Conservation (phyloP, 2,797 vertebrate species). For the Halcyon leucocephala region DNA sequence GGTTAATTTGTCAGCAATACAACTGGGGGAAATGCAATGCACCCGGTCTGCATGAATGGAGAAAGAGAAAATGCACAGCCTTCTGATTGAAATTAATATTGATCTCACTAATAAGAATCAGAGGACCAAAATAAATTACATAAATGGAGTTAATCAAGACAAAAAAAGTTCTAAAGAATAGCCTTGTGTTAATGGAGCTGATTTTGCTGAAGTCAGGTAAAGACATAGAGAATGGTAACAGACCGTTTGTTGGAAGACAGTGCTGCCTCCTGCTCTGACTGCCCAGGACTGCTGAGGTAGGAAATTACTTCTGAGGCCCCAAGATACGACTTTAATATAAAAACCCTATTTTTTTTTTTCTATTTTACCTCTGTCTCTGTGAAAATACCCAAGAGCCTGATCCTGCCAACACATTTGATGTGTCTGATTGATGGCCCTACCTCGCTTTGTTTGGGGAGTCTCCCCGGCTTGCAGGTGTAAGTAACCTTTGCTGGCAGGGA, state of each 20-base stretch:
- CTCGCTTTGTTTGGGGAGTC: accelerated
- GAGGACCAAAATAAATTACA: constrained; percentile 71
- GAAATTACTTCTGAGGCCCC: neutral
- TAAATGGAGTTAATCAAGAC: constrained; percentile 70
- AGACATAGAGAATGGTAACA: constrained; percentile 11
- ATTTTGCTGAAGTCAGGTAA: constrained; percentile 38
- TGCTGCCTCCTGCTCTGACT: neutral
- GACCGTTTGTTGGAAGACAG: neutral
- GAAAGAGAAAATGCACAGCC: constrained; percentile 27
- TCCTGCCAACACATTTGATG: neutral
- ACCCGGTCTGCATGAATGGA: constrained; percentile 41
- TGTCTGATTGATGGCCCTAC: neutral
- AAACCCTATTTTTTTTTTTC: neutral
- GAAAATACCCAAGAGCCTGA: neutral
- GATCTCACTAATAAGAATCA: constrained; percentile 70
- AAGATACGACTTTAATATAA: neutral
- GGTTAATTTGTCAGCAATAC: neutral
- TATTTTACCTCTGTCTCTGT: neutral
- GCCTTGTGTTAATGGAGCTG: constrained; percentile 11
- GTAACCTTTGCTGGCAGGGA: neutral
- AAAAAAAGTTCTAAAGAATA: neutral
- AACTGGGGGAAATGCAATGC: neutral
- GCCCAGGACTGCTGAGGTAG: neutral
- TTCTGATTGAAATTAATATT: constrained; percentile 74
- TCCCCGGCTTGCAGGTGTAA: neutral